Conservation (phyloP, 2,797 vertebrate genomes). For the Sebastes nivosus region DNA sequence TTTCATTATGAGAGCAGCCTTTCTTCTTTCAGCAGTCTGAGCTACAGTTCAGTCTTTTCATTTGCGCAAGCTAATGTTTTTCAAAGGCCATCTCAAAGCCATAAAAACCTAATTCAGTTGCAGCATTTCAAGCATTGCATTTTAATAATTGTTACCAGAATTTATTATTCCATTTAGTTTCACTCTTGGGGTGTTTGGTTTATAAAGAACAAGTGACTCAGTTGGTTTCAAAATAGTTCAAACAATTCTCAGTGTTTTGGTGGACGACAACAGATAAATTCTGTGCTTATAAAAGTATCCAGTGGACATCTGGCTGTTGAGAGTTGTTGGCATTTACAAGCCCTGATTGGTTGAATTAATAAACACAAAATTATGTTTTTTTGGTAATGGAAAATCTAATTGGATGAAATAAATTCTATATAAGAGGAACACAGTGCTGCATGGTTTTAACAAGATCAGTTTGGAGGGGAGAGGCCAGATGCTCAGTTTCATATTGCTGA, state of each 20-base stretch:
- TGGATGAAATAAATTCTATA: slow-evolving; percentile 24
- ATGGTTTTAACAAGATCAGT: slow-evolving; percentile 61
- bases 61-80: slow-evolving; percentile 13
- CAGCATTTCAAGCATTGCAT: slow-evolving; percentile 21
- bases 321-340: not conserved
- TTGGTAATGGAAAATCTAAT: not conserved
- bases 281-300: not conserved
- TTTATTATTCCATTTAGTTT: slow-evolving; percentile 7
- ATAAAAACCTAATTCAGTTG: slow-evolving; percentile 18
- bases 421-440: slow-evolving; percentile 31
- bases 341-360: slow-evolving; percentile 27
- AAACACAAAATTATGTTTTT: not conserved
- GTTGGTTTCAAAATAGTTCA: slow-evolving; percentile 1
- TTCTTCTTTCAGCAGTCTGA: not conserved
- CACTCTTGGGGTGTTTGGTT: slow-evolving; percentile 15
- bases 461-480: slow-evolving; percentile 57
- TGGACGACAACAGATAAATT: not conserved
- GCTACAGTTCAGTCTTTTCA: slow-evolving; percentile 1
- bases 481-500: slow-evolving; percentile 62
- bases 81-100: slow-evolving; percentile 19
- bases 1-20: not conserved
- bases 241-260: not conserved
- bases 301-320: slow-evolving; percentile 12
- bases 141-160: slow-evolving; percentile 35
- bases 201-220: not conserved